phyloP scores from a whole-genome alignment of 2,888 invertebrate genomes.

The Diarsia mendica region DNA sequence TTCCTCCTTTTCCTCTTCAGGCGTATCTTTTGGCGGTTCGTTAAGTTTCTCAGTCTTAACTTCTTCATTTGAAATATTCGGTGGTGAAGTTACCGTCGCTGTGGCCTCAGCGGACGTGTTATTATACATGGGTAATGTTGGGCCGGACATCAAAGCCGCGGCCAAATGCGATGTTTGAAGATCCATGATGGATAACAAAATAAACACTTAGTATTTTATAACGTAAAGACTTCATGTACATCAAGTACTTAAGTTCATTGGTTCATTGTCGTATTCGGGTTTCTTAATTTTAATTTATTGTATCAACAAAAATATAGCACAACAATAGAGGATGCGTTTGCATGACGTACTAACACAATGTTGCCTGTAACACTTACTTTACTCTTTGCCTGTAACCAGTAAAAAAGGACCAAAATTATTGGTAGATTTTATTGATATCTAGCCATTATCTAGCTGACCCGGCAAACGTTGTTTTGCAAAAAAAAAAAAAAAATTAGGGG shows the following conservation, averaged over 20 bases:
- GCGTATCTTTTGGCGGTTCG: constrained; percentile 75
- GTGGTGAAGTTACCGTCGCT: constrained; percentile 51
- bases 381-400: too few relatives aligned
- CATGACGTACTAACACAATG: constrained; percentile 24
- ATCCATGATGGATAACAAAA: constrained; percentile 75
- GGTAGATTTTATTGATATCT: too few relatives aligned
- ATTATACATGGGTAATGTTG: constrained; percentile 70
- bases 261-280: constrained; percentile 1
- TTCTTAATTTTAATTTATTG: neutral
- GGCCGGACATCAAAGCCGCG: constrained; percentile 87
- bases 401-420: neutral
- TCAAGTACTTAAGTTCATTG: constrained; percentile 11
- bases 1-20: constrained; percentile 86
- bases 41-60: constrained; percentile 76
- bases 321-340: constrained; percentile 21
- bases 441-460: too few relatives aligned
- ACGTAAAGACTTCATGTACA: constrained; percentile 13
- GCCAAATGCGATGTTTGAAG: constrained; percentile 88
- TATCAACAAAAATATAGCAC: constrained; percentile 32
- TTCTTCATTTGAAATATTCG: constrained; percentile 69
- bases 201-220: constrained; percentile 13
- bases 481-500: too few relatives aligned
- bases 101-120: constrained; percentile 65
- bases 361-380: too few relatives aligned
- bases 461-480: too few relatives aligned